phyloP scores from a whole-genome alignment of 2,113 vertebrate species.

The Pleuronectes platessa region DNA sequence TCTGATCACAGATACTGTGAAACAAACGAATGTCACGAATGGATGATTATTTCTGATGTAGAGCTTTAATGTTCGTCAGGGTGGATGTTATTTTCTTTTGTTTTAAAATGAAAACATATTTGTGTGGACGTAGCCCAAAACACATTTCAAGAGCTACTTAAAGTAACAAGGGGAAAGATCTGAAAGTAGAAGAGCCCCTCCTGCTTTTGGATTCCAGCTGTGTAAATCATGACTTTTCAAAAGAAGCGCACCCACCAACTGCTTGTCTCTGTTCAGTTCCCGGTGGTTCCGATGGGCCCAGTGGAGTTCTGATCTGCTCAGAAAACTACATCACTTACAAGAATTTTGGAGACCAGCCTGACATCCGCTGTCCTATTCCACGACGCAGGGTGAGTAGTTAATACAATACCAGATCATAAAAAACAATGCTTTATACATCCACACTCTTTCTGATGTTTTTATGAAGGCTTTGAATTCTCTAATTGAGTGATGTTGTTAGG shows the following conservation, averaged over 20 bases:
- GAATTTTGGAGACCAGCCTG: slow-evolving; percentile 98
- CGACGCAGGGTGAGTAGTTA: slow-evolving; percentile 90
- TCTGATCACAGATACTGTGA: too few species aligned
- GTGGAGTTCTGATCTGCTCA: slow-evolving; percentile 97
- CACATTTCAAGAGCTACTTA: too few species aligned
- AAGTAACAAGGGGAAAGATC: too few species aligned
- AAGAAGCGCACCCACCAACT: not conserved
- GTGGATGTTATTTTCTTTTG: not conserved
- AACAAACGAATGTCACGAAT: not conserved
- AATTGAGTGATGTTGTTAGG: not conserved
- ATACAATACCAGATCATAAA: not conserved
- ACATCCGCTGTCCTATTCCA: slow-evolving; percentile 98
- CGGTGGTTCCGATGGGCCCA: slow-evolving; percentile 97
- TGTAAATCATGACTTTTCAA: not conserved
- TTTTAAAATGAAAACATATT: not conserved
- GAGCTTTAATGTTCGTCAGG: not conserved
- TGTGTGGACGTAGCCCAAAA: not conserved
- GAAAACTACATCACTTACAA: slow-evolving; percentile 99
- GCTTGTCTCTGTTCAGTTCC: slow-evolving; percentile 84
- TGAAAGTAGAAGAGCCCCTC: not conserved
- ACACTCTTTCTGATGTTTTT: not conserved
- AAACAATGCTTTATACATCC: not conserved
- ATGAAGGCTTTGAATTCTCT: not conserved
- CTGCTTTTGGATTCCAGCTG: not conserved
- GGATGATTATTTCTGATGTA: not conserved